Conservation (phyloP, 2,797 vertebrate genomes). For the Cuniculus paca region DNA sequence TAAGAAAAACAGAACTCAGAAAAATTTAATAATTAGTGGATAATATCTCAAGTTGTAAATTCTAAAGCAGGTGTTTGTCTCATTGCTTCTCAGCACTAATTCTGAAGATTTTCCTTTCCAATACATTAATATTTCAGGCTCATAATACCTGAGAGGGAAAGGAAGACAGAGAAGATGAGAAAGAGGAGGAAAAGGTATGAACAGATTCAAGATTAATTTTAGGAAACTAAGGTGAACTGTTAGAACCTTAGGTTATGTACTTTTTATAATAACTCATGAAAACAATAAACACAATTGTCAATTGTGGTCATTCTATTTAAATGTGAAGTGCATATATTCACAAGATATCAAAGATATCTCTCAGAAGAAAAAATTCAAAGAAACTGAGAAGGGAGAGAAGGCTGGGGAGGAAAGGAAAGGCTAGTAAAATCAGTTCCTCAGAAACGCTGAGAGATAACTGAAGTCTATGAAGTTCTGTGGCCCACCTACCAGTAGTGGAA, state of each 20-base stretch:
- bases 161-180: background rate
- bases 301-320: background rate
- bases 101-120: background rate
- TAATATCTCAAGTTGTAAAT: background rate
- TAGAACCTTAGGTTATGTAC: background rate
- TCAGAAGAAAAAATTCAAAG: background rate
- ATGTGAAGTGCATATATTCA: background rate
- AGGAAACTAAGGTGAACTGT: background rate
- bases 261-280: slow-evolving; percentile 13
- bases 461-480: background rate
- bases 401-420: background rate
- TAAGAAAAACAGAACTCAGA: slow-evolving; percentile 3
- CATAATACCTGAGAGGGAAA: background rate
- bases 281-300: background rate
- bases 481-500: no score
- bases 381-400: background rate
- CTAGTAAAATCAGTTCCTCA: background rate
- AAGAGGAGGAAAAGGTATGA: background rate
- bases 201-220: slow-evolving; percentile 10
- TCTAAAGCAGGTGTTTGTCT: slow-evolving; percentile 14
- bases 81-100: background rate
- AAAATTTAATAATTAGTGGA: slow-evolving; percentile 23
- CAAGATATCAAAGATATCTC: background rate
- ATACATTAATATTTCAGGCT: background rate
- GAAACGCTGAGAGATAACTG: background rate